Evolutionary conservation across 2,888 invertebrate genomes (phyloP).

Genomic region (Papilio elwesi): DNA sequence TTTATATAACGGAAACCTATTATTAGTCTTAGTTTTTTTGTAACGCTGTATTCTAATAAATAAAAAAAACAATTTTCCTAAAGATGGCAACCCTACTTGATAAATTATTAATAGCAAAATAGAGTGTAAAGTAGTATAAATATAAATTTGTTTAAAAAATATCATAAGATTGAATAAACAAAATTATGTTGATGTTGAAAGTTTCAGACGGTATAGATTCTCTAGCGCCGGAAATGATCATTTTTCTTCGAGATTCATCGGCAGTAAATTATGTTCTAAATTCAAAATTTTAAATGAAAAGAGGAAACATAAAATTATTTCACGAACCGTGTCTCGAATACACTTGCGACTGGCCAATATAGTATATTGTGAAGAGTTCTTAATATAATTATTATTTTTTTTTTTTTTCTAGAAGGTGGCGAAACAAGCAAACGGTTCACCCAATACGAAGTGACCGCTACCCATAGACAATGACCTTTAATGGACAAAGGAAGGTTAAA

Average conservation of each 20-base stretch:
- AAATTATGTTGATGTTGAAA: conserved; percentile 3
- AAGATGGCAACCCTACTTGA: conserved; percentile 3
- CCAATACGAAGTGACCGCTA: too few relatives aligned
- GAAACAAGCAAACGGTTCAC: too few relatives aligned
- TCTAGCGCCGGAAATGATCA: conserved; percentile 21
- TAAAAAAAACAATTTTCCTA: too few relatives aligned
- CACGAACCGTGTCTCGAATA: neutral
- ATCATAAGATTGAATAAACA: neutral
- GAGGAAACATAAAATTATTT: conserved; percentile 7
- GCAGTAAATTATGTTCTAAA: conserved; percentile 17
- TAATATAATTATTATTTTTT: too few relatives aligned
- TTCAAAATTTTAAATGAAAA: neutral
- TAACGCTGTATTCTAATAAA: too few relatives aligned
- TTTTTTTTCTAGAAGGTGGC: too few relatives aligned
- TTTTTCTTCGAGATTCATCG: conserved; percentile 15
- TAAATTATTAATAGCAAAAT: neutral
- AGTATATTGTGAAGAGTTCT: neutral
- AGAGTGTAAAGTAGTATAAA: neutral
- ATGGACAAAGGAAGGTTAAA: too few relatives aligned
- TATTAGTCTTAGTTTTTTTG: too few relatives aligned
- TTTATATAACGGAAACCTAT: too few relatives aligned
- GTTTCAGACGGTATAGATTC: conserved; percentile 8
- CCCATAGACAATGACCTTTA: too few relatives aligned
- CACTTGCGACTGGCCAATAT: too few relatives aligned
- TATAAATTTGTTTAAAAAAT: neutral